Evolutionary conservation across 53 echinoderm and acorn worm genomes (phyloP), one percentile per base, ranked within the genome.

Genomic region (Arbacia lixula): DNA sequence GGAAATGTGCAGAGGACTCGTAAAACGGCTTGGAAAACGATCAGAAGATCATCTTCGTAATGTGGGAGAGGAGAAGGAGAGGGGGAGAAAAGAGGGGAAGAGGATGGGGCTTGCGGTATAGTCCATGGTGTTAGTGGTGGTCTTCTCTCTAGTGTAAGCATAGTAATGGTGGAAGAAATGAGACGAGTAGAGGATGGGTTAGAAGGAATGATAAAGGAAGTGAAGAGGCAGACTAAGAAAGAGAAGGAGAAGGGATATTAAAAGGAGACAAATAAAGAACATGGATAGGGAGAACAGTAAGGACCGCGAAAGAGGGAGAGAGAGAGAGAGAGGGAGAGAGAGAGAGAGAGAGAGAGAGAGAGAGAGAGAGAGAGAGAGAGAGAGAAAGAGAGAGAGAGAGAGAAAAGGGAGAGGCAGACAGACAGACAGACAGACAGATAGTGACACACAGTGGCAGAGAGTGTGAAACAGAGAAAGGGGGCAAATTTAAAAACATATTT

Each of bases 21-120:
- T 63, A 63, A 34, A 63, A 16, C 63, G 35, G 38, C 66, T 36
- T 66, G 66, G 28, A 38, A 66, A 66, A 38, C 17, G 24, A 37
- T 66, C 5, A 17, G 17, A 64, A 20, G 66, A 66, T 66, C 24
- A 66, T 22, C 36, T 63, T n/a, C n/a, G n/a, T n/a, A n/a, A n/a
- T n/a, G n/a, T n/a, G n/a, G n/a, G 35, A 63, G 50, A 31, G 35
- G 16, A 0, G 66, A 20, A 27, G 24, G 6, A 17, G 66, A 21
- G 36, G 34, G n/a, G 38, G 37, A 36, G 36, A 66, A 24, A 37
- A 24, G 37, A 63, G 63, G 19, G 63, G n/a, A n/a, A n/a, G n/a
- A n/a, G n/a, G n/a, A n/a, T n/a, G n/a, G n/a, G n/a, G n/a, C n/a
- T n/a, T n/a, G n/a, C n/a, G n/a, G n/a, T n/a, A n/a, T n/a, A n/a